phyloP scores from a whole-genome alignment of 1,140 invertebrate genomes.

The Solenopsis invicta region DNA sequence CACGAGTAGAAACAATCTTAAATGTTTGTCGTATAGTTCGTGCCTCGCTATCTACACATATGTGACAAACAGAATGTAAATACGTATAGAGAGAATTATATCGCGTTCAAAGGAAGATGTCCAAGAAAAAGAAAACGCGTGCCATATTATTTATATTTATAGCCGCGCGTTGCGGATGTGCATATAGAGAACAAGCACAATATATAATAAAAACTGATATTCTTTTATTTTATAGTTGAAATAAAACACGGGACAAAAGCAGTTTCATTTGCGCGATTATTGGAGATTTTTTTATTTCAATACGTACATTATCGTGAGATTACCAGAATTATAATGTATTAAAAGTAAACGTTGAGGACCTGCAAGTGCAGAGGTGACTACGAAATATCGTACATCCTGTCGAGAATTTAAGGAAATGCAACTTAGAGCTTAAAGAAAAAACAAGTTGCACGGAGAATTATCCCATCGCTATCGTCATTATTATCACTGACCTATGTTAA shows the following conservation, averaged over 20 bases:
- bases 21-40: constrained; percentile 17
- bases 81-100: not conserved
- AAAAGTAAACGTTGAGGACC: not conserved
- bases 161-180: too few species aligned
- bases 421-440: not conserved
- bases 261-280: not conserved
- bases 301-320: not conserved
- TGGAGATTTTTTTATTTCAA: not conserved
- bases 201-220: not conserved
- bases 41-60: constrained; percentile 19
- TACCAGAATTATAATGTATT: not conserved
- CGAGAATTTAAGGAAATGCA: not conserved
- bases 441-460: not conserved
- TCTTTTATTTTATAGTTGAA: not conserved
- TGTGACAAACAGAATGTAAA: constrained; percentile 10
- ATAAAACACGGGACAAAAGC: not conserved
- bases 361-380: not conserved
- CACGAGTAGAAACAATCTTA: not conserved
- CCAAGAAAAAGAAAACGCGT: not conserved
- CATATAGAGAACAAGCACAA: not conserved
- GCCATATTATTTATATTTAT: not conserved
- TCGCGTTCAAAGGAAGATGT: not conserved
- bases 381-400: not conserved
- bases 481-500: not conserved
- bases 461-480: not conserved